phyloP scores from a whole-genome alignment of 2,888 invertebrate species.

The Ephialtes manifestator region DNA sequence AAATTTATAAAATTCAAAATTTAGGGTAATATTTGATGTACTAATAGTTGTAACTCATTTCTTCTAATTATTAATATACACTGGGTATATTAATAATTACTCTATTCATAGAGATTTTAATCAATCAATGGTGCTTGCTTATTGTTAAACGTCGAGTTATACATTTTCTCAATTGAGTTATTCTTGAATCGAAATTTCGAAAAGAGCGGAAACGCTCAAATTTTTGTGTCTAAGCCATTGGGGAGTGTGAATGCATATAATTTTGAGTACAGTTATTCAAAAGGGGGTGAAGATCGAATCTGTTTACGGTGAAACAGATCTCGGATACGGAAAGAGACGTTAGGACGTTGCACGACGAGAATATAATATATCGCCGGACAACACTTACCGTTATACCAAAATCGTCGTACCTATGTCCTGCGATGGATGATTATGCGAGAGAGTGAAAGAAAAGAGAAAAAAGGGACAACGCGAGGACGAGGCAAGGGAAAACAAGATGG shows the following conservation, averaged over 20 bases:
- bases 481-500: constrained; percentile 68
- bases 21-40: too few relatives aligned
- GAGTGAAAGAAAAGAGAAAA: background rate
- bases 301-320: constrained; percentile 68
- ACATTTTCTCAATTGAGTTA: background rate
- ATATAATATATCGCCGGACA: constrained; percentile 80
- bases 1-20: background rate
- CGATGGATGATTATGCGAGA: constrained; percentile 58
- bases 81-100: too few relatives aligned
- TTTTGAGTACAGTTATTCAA: constrained; percentile 58
- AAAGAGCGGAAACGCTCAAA: background rate
- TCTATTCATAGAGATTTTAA: too few relatives aligned
- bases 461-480: constrained; percentile 40
- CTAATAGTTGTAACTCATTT: too few relatives aligned
- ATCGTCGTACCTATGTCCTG: constrained; percentile 64
- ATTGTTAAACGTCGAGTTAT: too few relatives aligned
- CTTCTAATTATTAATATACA: too few relatives aligned
- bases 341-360: constrained; percentile 70
- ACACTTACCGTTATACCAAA: constrained; percentile 76
- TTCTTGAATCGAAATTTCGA: background rate
- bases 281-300: constrained; percentile 68
- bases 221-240: background rate
- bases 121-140: too few relatives aligned
- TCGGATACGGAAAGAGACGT: constrained; percentile 78
- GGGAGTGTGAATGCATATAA: background rate